These are phyloP conservation scores for Dascyllus trimaculatus DNA, from an alignment of 2,113 vertebrate genomes.

Conservation along the genomic window DNA sequence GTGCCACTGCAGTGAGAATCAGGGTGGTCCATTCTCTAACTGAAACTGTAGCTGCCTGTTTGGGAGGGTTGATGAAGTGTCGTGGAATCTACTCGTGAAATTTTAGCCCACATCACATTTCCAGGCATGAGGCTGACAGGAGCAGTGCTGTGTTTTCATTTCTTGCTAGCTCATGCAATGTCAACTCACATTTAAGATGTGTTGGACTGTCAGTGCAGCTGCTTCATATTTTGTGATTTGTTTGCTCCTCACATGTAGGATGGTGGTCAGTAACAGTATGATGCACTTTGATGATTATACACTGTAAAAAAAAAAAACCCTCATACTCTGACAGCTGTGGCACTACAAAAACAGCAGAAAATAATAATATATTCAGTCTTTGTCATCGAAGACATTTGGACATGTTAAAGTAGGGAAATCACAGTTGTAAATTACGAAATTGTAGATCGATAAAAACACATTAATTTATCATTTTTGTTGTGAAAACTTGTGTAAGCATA, in stretches of 20 bases:
- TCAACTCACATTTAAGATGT: background rate
- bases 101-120: conserved; percentile 37
- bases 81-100: conserved; percentile 18
- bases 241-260: background rate
- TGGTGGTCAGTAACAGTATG: background rate
- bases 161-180: background rate
- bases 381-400: too few species aligned
- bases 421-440: too few species aligned
- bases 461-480: too few species aligned
- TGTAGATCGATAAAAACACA: too few species aligned
- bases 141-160: conserved; percentile 3
- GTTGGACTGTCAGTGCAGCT: rapidly evolving
- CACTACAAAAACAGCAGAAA: too few species aligned
- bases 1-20: conserved; percentile 24
- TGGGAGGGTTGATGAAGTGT: conserved; percentile 28
- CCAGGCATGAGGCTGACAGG: conserved; percentile 29
- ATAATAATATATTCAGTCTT: too few species aligned
- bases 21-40: conserved; percentile 18
- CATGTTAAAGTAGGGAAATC: too few species aligned
- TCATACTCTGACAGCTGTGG: too few species aligned
- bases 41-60: conserved; percentile 23
- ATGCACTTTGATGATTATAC: background rate
- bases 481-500: too few species aligned
- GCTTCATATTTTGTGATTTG: background rate
- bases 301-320: too few species aligned